Evolutionary conservation across 2,888 invertebrate species (phyloP), one percentile per base, ranked within the genome.

Genomic region (Parapristionchus giblindavisi): DNA sequence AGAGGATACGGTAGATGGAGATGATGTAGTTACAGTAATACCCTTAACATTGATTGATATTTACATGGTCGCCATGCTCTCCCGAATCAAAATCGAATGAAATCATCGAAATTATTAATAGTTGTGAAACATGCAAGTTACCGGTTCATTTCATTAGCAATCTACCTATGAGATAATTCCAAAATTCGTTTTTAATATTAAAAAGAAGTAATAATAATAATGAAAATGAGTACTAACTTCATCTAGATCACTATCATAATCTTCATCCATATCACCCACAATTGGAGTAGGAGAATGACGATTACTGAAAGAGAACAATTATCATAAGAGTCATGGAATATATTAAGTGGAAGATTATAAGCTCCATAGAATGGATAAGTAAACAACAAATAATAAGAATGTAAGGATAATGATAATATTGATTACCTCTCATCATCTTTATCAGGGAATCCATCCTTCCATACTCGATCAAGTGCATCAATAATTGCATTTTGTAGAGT

Each of bases 401-500:
- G n/a, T n/a, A n/a, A n/a, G n/a, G n/a, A n/a, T n/a, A 48, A 48
- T 48, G 21, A 48, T 48, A 21, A 48, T 48, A 21, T n/a, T n/a
- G n/a, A n/a, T 5, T 52, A 54, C 72, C 60, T 40, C 60, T 58
- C 58, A 14, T 72, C 60, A 3, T 58, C 58, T 0, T 27, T 27
- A 43, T 60, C 72, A 1, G 72, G 72, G n/a, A 66, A 77, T 8
- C 76, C 76, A 27, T 72, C 43, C 72, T 77, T 27, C 72, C 77
- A 48, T 75, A 78, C 76, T 17, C 77, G 60, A n/a, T 80, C 77
- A 14, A 78, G 76, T 56, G 77, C 76, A 29, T 83, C 80, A 36
- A 79, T 54, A 4, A 83, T 61, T 17, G 80, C 56, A 29, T 77
- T 77, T 73, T 83, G 83, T 24, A 83, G 78, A n/a, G 79, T 78